These are phyloP conservation scores for Phodopus roborovskii DNA, from an alignment of 2,113 vertebrate species.

Conservation along the genomic window DNA sequence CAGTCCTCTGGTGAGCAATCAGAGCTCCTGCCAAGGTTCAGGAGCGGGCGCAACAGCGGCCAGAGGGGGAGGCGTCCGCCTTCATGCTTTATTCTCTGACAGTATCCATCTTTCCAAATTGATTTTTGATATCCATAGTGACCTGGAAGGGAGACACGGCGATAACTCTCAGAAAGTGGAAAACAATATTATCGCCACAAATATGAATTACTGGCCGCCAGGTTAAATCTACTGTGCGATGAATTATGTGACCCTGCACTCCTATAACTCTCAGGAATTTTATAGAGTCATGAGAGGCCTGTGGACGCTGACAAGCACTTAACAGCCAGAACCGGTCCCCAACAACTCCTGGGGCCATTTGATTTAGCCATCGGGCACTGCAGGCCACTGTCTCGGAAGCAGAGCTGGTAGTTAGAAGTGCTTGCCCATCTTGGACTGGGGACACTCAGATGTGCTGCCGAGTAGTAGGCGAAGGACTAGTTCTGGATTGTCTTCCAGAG, in stretches of 20 bases:
- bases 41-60: not conserved
- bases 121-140: conserved; percentile 94
- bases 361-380: conserved; percentile 86
- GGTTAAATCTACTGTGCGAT: conserved; percentile 92
- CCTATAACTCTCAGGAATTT: conserved; percentile 92
- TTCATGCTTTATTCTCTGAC: conserved; percentile 90
- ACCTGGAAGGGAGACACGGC: conserved; percentile 92
- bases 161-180: conserved; percentile 94
- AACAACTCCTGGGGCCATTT: conserved; percentile 87
- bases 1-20: conserved; percentile 79
- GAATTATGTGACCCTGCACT: conserved; percentile 91
- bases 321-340: conserved; percentile 90
- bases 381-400: conserved; percentile 82
- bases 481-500: not conserved
- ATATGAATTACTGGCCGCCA: conserved; percentile 94
- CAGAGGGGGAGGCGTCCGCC: conserved; percentile 83
- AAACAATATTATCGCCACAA: conserved; percentile 95
- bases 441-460: not conserved
- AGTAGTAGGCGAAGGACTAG: accelerated
- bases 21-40: conserved; percentile 81
- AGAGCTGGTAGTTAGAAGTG: conserved; percentile 72
- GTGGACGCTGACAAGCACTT: conserved; percentile 91
- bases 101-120: conserved; percentile 94
- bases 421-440: conserved; percentile 66
- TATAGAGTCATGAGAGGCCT: conserved; percentile 89